phyloP scores from a whole-genome alignment of 2,797 vertebrate species.

The Phaenicophaeus curvirostris region DNA sequence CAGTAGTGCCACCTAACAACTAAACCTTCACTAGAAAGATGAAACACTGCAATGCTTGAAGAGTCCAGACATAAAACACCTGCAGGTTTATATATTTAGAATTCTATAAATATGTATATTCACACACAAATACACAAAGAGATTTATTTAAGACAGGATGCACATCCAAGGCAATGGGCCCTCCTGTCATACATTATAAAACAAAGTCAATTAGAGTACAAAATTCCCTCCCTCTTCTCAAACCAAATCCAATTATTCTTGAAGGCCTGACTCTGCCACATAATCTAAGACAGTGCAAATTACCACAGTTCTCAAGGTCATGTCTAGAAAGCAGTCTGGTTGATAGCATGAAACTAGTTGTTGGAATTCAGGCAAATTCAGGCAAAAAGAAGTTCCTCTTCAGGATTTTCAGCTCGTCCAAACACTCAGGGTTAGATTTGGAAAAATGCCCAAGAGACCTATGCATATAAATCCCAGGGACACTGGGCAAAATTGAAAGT shows the following conservation, averaged over 20 bases:
- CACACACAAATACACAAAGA: neutral
- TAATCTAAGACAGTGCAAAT: neutral
- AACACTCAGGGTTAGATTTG: neutral
- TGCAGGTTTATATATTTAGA: neutral
- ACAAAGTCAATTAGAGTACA: constrained; percentile 61
- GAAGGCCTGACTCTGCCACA: neutral
- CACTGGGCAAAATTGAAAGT: neutral
- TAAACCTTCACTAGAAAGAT: neutral
- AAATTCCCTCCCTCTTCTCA: constrained; percentile 38
- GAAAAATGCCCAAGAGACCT: neutral
- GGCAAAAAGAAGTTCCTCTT: neutral
- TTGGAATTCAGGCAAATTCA: neutral
- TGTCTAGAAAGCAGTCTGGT: neutral
- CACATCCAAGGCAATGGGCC: constrained; percentile 9
- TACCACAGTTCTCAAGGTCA: constrained; percentile 23
- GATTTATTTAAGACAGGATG: constrained; percentile 27
- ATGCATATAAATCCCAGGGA: neutral
- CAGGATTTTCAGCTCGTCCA: neutral
- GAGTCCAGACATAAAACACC: neutral
- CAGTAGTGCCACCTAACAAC: neutral
- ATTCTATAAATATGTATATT: constrained; percentile 49
- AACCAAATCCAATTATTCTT: constrained; percentile 53
- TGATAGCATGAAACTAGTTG: neutral
- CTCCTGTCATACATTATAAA: constrained; percentile 46
- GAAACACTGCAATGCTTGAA: neutral